Base-by-base conservation (phyloP, 2,888 invertebrate species). In the Scelioninae gen. 1 region DNA sequence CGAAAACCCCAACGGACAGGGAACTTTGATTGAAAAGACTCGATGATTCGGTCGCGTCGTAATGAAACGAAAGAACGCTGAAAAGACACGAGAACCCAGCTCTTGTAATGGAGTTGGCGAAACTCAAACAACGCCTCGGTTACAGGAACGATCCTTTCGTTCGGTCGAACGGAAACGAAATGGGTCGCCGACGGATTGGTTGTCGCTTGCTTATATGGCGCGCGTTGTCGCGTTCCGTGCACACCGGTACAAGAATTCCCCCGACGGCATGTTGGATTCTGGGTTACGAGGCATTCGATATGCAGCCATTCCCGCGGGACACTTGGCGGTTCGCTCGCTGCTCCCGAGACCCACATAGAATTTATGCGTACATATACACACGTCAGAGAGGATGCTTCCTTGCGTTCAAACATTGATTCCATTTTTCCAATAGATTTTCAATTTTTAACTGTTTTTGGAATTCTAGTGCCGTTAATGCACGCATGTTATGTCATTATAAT, bases 261-360 rank as follows among this genome's bases (percentile, higher is more conserved):
- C 72, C 40, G 65, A 31, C 58, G 79, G 51, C 43, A 49, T 45
- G 72, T 29, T 29, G 65, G 58, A 79, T 79, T 79, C 72, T 66
- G 65, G 72, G 71, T 78, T 78, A 78, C 78, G 71, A 49, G 78
- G 78, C 78, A 78, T 78, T 38, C 65, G 65, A 58, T 78, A 65
- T 49, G 55, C 78, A 13, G 58, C 55, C 62, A 53, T 71, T 69
- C 77, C 69, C 77, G 63, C 55, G 49, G 77, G 77, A 69, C 69
- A 63, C 58, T 63, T 31, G 71, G 58, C 49, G 68, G 68, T 43
- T 53, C 49, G 47, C 49, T 45, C 23, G 71, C 43, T 15, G 23
- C 32, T n/a, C 47, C 47, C 11, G 34, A 11, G 51, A 34, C 34
- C 32, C 47, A 23, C 47, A 32, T 47, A 40, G 13, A 34, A 38